These are phyloP conservation scores for Pinctada fucata DNA, from an alignment of 2,888 invertebrate genomes.

Conservation along the genomic window DNA sequence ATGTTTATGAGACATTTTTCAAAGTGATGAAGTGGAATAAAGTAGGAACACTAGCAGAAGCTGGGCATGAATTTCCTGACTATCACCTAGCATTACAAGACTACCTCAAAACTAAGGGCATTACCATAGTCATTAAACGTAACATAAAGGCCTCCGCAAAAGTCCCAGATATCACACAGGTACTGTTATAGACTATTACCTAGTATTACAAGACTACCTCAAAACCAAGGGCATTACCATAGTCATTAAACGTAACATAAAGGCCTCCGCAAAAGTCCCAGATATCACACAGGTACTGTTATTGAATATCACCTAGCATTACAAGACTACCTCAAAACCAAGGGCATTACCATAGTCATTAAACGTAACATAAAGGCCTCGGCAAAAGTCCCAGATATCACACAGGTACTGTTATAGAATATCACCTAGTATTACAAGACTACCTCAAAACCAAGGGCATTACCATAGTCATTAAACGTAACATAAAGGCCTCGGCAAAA, in stretches of 20 bases:
- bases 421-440: slow-evolving; percentile 85
- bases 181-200: neutral
- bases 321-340: slow-evolving; percentile 82
- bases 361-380: slow-evolving; percentile 85
- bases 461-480: slow-evolving; percentile 83
- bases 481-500: slow-evolving; percentile 81
- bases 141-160: slow-evolving; percentile 82
- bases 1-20: slow-evolving; percentile 80
- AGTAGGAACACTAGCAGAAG: slow-evolving; percentile 87
- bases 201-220: slow-evolving; percentile 73
- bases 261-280: slow-evolving; percentile 77
- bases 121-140: slow-evolving; percentile 83
- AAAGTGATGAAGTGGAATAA: slow-evolving; percentile 81
- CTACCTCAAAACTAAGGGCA: slow-evolving; percentile 81
- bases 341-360: slow-evolving; percentile 83
- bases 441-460: slow-evolving; percentile 82
- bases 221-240: slow-evolving; percentile 82
- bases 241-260: slow-evolving; percentile 84
- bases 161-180: slow-evolving; percentile 59
- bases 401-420: too few species aligned
- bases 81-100: slow-evolving; percentile 86
- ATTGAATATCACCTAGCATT: slow-evolving; percentile 86
- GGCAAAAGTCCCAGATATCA: slow-evolving; percentile 60
- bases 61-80: slow-evolving; percentile 87
- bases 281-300: slow-evolving; percentile 64